Evolutionary conservation across 2,113 vertebrate genomes (phyloP).

Genomic region (Toxostoma redivivum): DNA sequence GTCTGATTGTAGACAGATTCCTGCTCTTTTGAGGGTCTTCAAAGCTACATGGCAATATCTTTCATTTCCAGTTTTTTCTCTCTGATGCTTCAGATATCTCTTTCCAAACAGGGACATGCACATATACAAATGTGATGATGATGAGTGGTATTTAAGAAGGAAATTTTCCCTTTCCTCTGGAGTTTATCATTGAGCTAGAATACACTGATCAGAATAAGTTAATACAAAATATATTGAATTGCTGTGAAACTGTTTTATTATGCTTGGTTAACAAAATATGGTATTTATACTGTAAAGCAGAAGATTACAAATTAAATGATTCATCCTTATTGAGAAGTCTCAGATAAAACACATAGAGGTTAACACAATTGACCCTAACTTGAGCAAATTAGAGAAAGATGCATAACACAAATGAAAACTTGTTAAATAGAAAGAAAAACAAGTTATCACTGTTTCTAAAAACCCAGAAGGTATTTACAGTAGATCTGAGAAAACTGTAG

Average conservation of each 20-base stretch:
- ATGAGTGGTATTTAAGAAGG: background rate
- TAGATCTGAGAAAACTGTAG: slow-evolving; percentile 49
- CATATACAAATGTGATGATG: background rate
- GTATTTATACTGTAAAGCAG: background rate
- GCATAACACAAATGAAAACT: slow-evolving; percentile 48
- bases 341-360: background rate
- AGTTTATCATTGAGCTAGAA: background rate
- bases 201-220: background rate
- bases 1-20: background rate
- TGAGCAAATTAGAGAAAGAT: slow-evolving; percentile 15
- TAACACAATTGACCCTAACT: background rate
- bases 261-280: background rate
- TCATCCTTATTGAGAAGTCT: background rate
- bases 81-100: background rate
- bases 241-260: background rate
- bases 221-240: background rate
- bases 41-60: background rate
- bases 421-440: slow-evolving; percentile 38
- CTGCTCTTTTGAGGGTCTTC: background rate
- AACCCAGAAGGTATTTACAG: slow-evolving; percentile 43
- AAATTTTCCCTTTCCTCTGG: background rate
- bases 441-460: slow-evolving; percentile 28
- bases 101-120: background rate
- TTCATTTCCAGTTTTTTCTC: background rate
- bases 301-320: background rate